These are phyloP conservation scores for Chloroceryle aenea DNA, from an alignment of 2,113 vertebrate genomes.

Conservation along the genomic window DNA sequence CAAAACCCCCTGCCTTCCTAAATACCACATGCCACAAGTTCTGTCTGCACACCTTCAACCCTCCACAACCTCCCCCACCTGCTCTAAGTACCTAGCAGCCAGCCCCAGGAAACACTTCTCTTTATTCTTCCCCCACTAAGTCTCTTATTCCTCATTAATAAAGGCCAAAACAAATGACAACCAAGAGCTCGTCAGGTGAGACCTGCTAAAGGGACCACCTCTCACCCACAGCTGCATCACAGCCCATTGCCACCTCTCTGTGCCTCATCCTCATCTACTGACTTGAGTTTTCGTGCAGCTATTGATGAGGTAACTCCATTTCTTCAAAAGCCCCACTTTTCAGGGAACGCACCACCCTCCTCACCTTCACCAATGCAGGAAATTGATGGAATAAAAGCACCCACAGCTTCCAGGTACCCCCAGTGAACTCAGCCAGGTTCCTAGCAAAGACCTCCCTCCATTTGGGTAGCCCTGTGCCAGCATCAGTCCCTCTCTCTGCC, in stretches of 20 bases:
- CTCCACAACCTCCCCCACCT: background rate
- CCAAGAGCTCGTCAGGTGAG: background rate
- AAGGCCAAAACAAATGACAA: background rate
- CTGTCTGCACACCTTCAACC: background rate
- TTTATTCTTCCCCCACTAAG: background rate
- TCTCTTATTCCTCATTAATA: background rate
- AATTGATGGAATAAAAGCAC: background rate
- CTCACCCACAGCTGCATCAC: background rate
- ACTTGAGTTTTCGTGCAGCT: background rate
- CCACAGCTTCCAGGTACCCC: background rate
- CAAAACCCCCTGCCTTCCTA: background rate
- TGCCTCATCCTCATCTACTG: background rate
- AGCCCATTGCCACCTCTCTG: background rate
- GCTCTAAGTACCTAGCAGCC: background rate
- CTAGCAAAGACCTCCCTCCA: background rate
- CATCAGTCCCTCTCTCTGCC: accelerated
- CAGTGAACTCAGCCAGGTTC: background rate
- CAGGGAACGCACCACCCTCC: background rate
- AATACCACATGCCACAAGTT: background rate
- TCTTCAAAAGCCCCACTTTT: background rate
- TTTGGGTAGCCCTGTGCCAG: background rate
- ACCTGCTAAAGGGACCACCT: background rate
- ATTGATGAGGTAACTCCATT: background rate
- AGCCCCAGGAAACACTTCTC: background rate
- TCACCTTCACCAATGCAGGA: background rate